These are phyloP conservation scores for Corapipo altera DNA, from an alignment of 2,113 vertebrate species.

Conservation along the genomic window DNA sequence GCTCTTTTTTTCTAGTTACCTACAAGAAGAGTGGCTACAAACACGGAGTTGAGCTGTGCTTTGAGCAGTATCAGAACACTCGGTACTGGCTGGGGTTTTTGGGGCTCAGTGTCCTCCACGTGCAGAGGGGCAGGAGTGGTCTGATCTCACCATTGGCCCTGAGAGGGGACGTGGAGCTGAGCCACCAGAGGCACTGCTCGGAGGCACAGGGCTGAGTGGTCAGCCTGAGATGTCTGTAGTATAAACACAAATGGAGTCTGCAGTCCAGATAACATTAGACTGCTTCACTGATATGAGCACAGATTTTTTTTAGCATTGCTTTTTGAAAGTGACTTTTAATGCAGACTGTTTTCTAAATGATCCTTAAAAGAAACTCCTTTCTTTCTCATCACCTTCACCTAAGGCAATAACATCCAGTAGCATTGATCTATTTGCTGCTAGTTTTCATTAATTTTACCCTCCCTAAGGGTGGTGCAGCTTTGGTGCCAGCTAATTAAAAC, in stretches of 20 bases:
- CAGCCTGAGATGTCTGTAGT: background rate
- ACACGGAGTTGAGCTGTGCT: background rate
- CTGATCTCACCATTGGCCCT: background rate
- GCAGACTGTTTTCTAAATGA: conserved; percentile 47
- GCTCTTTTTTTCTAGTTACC: background rate
- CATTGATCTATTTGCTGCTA: conserved; percentile 62
- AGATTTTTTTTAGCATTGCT: background rate
- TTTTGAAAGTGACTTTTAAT: conserved; percentile 50
- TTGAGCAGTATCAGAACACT: background rate
- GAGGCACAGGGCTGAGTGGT: background rate
- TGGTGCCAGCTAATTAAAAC: conserved; percentile 78
- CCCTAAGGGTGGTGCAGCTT: conserved; percentile 71
- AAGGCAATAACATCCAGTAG: conserved; percentile 56
- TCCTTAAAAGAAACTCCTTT: conserved; percentile 42
- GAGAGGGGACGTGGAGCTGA: fast-evolving
- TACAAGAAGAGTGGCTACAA: background rate
- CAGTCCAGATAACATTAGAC: background rate
- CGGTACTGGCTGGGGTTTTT: background rate
- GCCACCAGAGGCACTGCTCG: background rate
- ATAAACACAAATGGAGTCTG: background rate
- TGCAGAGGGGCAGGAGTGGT: background rate
- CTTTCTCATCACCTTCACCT: conserved; percentile 49
- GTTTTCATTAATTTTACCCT: conserved; percentile 75
- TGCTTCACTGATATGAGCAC: background rate
- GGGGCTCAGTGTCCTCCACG: fast-evolving